Evolutionary conservation across 1,140 invertebrate genomes (phyloP).

Genomic region (Fopius arisanus): DNA sequence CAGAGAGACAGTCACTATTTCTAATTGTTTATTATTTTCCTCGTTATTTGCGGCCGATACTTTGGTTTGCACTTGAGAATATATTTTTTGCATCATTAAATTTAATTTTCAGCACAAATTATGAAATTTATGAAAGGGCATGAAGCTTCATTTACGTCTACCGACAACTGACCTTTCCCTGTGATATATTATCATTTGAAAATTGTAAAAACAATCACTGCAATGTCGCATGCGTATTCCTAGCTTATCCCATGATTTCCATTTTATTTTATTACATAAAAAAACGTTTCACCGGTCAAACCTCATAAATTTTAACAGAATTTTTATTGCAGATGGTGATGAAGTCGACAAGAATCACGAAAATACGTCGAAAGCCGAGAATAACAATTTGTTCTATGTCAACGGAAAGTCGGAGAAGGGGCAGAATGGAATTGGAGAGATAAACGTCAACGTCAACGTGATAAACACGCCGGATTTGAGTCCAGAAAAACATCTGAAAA

Average conservation of each 20-base stretch:
- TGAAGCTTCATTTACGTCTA: neutral
- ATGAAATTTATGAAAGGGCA: neutral
- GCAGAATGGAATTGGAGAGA: conserved; percentile 41
- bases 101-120: neutral
- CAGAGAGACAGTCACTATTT: neutral
- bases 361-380: conserved; percentile 43
- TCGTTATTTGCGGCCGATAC: neutral
- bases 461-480: conserved; percentile 51
- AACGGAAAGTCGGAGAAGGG: conserved; percentile 46
- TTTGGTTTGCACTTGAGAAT: neutral
- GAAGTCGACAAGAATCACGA: conserved; percentile 33
- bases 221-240: conserved; percentile 21
- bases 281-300: neutral
- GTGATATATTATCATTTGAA: neutral
- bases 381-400: conserved; percentile 56
- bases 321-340: conserved; percentile 50
- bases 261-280: conserved; percentile 2
- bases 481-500: conserved; percentile 50
- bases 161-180: neutral
- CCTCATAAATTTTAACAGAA: neutral
- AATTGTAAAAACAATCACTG: conserved; percentile 5
- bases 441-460: conserved; percentile 39
- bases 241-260: neutral
- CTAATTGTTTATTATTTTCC: neutral
- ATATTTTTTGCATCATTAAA: neutral